Evolutionary conservation across 2,888 invertebrate species (phyloP).

Genomic region (Pristionchus mayeri): DNA sequence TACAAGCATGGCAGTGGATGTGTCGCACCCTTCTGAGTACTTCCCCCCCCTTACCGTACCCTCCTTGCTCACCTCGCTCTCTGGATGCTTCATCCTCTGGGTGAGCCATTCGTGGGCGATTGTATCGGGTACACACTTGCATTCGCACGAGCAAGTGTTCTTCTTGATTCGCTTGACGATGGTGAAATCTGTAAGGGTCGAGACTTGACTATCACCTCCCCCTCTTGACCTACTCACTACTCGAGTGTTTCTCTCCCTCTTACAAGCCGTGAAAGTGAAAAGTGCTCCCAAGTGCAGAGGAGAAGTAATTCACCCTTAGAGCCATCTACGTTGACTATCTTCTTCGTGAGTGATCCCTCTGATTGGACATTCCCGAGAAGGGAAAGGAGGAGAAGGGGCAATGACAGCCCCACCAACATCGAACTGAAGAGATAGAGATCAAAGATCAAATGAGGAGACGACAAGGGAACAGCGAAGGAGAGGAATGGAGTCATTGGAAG

Average conservation of each 20-base stretch:
- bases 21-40: background rate
- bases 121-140: slow-evolving; percentile 49
- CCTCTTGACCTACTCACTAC: slow-evolving; percentile 27
- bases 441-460: background rate
- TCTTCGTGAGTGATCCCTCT: slow-evolving; percentile 9
- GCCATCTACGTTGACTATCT: slow-evolving; percentile 47
- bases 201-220: background rate
- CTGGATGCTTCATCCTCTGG: slow-evolving; percentile 41
- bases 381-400: slow-evolving; percentile 11
- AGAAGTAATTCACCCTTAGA: slow-evolving; percentile 19
- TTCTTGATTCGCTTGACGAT: slow-evolving; percentile 49
- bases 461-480: background rate
- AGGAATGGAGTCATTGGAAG: background rate
- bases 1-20: no score
- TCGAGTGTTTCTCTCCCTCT: background rate
- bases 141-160: slow-evolving; percentile 50
- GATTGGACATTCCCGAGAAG: background rate
- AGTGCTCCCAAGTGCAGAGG: background rate
- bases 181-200: slow-evolving; percentile 42
- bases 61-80: background rate
- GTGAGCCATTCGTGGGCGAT: slow-evolving; percentile 47
- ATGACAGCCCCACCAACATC: slow-evolving; percentile 26
- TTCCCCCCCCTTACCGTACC: background rate
- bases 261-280: background rate
- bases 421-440: background rate